Evolutionary conservation across 2,888 invertebrate genomes (phyloP).

Genomic region (Nephrotoma guestfalica): DNA sequence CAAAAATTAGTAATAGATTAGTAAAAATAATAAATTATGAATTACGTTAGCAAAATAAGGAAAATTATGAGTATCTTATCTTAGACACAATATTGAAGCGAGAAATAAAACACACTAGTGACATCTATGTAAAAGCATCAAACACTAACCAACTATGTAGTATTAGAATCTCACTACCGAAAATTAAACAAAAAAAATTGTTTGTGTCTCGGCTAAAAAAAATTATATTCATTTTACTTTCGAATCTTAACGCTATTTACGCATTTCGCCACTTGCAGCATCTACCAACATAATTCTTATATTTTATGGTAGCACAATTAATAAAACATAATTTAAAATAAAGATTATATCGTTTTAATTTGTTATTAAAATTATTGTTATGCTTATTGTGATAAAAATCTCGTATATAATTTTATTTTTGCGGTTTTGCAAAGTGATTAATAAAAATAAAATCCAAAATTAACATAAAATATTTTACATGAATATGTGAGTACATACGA

Average conservation of each 20-base stretch:
- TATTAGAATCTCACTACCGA: background rate
- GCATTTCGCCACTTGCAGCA: background rate
- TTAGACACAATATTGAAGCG: background rate
- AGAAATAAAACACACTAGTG: background rate
- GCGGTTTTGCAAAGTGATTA: background rate
- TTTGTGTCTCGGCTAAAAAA: background rate
- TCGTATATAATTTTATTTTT: background rate
- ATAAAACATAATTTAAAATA: background rate
- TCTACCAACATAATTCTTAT: background rate
- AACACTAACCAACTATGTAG: background rate
- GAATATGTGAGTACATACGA: background rate
- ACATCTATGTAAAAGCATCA: background rate
- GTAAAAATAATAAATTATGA: background rate
- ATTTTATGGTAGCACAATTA: background rate
- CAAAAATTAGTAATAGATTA: background rate
- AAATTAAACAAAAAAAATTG: background rate
- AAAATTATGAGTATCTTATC: background rate
- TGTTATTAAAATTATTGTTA: background rate
- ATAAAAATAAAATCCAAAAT: background rate
- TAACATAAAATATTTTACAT: background rate
- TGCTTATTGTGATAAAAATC: background rate
- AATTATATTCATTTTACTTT: background rate
- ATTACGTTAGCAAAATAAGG: background rate
- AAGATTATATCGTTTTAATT: background rate
- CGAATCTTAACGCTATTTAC: background rate